Base-by-base conservation (phyloP, 2,888 invertebrate genomes). In the Chloroclystis v-ata region DNA sequence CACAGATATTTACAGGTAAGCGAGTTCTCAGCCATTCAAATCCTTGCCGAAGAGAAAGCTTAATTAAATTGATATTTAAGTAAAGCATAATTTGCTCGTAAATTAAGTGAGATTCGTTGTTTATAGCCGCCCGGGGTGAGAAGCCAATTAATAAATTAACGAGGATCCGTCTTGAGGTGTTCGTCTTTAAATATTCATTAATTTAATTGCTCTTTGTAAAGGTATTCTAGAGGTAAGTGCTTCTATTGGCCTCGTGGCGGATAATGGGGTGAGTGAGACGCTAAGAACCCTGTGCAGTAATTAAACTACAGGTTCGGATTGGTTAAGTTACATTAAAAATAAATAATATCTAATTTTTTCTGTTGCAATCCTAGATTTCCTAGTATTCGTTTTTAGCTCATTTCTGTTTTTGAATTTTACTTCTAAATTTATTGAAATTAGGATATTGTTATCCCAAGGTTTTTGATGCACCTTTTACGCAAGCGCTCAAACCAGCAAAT, bases 61-160 rank as follows among this genome's bases (percentile, higher is more conserved):
- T 85, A 87, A 86, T 85, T 86, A 87, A 87, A 87, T 88, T 87
- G 86, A 86, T 86, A 87, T 87, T 86, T 85, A 86, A 86, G 84
- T 82, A 82, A 83, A 84, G 85, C 80, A 86, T 85, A 86, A 88
- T 86, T 86, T 74, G 78, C 80, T 84, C 84, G 84, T 87, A 85
- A 84, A 84, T 86, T 87, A 86, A 84, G 82, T 74, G 77, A 82
- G 83, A 85, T 82, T 72, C 78, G 75, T 86, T 87, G 85, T 87
- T 86, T 85, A 86, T 84, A 81, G 79, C 76, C 66, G 63, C 76
- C 72, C 66, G 67, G 79, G 74, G 79, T 72, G 75, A 78, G 75
- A 75, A 72, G 75, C 79, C 84, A 85, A 86, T 87, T 87, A 86
- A 87, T 87, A 85, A 86, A 87, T 87, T 87, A 86, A 78, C 78